A percentile compares a stretch with the other conserved stretches of the same genome.
Evolutionary conservation across 2,888 invertebrate genomes (phyloP).

Genomic region (Galerucella pusilla): DNA sequence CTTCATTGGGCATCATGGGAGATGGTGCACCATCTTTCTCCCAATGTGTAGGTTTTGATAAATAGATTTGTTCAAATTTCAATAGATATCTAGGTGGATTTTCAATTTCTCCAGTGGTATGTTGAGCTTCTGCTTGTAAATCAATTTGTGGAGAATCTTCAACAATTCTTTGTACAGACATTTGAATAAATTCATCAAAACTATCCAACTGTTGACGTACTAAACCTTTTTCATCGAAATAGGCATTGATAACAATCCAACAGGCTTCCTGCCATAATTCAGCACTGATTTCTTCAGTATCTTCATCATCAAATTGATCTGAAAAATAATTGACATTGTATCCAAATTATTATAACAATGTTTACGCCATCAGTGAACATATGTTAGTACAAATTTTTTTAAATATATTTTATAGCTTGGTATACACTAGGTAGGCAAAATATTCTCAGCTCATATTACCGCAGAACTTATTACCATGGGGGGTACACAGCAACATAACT

Average conservation of each 20-base stretch:
- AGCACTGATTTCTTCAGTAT: constrained; percentile 94
- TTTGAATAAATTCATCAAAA: constrained; percentile 99
- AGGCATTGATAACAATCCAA: constrained; percentile 99
- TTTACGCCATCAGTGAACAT: background rate
- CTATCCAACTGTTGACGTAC: constrained; percentile 99
- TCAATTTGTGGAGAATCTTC: constrained; percentile 99
- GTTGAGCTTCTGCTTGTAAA: constrained; percentile 97
- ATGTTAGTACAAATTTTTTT: background rate
- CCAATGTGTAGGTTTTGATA: constrained; percentile 99
- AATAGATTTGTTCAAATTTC: constrained; percentile 98
- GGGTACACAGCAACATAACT: no score
- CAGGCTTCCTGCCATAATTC: constrained; percentile 99
- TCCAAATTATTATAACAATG: background rate
- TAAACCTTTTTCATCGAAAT: constrained; percentile 99
- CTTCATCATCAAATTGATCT: constrained; percentile 81
- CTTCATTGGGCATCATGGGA: constrained; percentile 99
- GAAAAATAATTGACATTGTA: constrained; percentile 20
- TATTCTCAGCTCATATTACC: background rate
- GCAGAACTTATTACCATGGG: background rate
- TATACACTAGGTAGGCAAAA: no score
- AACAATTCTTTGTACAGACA: constrained; percentile 99
- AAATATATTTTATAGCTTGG: background rate
- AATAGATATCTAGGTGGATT: constrained; percentile 89
- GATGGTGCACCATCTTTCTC: constrained; percentile 99
- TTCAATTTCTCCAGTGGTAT: constrained; percentile 92